Base-by-base conservation (phyloP, 2,797 vertebrate species). In the Tapirus indicus region DNA sequence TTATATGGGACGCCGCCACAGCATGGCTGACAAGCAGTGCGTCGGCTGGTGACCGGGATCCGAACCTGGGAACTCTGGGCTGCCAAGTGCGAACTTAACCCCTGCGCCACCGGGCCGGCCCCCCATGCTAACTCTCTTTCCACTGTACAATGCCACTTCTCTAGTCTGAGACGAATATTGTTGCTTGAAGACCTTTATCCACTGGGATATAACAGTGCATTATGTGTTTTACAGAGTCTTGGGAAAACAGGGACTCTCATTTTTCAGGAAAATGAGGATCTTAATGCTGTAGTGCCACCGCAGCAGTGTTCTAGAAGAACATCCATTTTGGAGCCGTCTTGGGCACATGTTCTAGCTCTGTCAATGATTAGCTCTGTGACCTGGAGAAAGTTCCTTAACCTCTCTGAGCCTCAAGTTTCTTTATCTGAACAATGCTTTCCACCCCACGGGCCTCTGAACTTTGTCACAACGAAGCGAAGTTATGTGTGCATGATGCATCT, bases 181-280 rank as follows among this genome's bases (percentile, higher is more conserved):
- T 83, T 49, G 16, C 38, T 82, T 86, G 44, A 83, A 88, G 27
- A 88, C 41, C 14, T 91, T 78, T 77, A 72, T 88, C 29, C 52
- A 60, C 44, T 84, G 54, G 68, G 8, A 56, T 25, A 56, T 66
- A 86, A 87, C 84, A 94, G 35, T 84, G 25, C 23, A 75, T 44
- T 86, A 54, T 49, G 83, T 78, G 68, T 92, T 95, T 95, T 94
- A 91, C 6, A 92, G 71, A 87, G 41, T 87, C 25, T 83, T 84
- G 38, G 49, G 41, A 60, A 95, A 95, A 92, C 35, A 92, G 5
- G 44, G 8, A 35, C n/a, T 82, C 16, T 38, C 47, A 72, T 47
- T 90, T 92, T 60, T 95, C 84, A 54, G 38, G 87, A 38, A 93
- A 87, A 79, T 47, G 52, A 95, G 27, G 44, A 66, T 83, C 60